Evolutionary conservation across 1,140 invertebrate genomes (phyloP).

Genomic region (Calosoma granatense): DNA sequence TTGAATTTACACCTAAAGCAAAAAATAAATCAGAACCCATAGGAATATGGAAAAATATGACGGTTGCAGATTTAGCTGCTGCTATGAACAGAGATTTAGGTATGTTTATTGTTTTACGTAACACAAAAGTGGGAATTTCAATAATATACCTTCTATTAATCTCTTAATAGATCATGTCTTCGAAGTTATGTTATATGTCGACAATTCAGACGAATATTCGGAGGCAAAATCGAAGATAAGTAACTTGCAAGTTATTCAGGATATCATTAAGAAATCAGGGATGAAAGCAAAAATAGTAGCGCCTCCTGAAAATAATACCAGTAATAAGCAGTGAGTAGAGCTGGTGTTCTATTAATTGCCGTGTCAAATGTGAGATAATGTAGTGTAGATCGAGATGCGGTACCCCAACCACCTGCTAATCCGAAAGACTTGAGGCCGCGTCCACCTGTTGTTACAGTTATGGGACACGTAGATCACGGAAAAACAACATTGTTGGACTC

Average conservation of each 20-base stretch:
- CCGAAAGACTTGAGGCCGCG: conserved; percentile 50
- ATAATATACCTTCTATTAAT: conserved; percentile 28
- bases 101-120: conserved; percentile 22
- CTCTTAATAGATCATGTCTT: conserved; percentile 24
- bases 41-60: conserved; percentile 70
- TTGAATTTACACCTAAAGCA: conserved; percentile 41
- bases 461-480: conserved; percentile 99
- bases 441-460: conserved; percentile 90
- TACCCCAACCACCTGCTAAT: conserved; percentile 50
- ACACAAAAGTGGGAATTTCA: conserved; percentile 20
- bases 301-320: conserved; percentile 32
- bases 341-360: no score
- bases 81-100: conserved; percentile 44
- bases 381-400: conserved; percentile 35
- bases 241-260: conserved; percentile 48
- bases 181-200: conserved; percentile 17
- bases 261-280: conserved; percentile 55
- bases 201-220: conserved; percentile 23
- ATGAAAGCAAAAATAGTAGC: conserved; percentile 43
- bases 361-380: no score
- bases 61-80: conserved; percentile 57
- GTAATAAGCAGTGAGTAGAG: conserved; percentile 31
- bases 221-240: conserved; percentile 24
- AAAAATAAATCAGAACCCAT: conserved; percentile 38
- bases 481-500: conserved; percentile 96